phyloP scores from a whole-genome alignment of 2,797 vertebrate genomes.

The Lophotriccus pileatus region DNA sequence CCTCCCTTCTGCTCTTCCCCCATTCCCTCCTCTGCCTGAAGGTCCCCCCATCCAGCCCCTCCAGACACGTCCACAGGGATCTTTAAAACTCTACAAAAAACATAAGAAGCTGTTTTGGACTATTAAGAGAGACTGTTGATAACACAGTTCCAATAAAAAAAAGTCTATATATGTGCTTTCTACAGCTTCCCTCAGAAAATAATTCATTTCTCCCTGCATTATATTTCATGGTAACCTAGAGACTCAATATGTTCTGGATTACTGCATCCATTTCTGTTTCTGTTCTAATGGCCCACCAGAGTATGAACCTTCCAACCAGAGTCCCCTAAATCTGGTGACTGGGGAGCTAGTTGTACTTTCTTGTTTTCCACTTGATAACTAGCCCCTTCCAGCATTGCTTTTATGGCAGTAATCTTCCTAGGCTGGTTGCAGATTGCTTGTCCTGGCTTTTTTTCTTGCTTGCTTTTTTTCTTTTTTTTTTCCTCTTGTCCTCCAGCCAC shows the following conservation, averaged over 20 bases:
- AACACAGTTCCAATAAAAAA: slow-evolving; percentile 72
- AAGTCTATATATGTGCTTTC: slow-evolving; percentile 65
- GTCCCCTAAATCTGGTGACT: slow-evolving; percentile 74
- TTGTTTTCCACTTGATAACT: slow-evolving; percentile 76
- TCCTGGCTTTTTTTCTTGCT: background rate
- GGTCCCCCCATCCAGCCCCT: background rate
- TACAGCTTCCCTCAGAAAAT: slow-evolving; percentile 69
- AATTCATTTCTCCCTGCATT: slow-evolving; percentile 74
- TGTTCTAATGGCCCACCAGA: slow-evolving; percentile 74
- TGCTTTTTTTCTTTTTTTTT: background rate
- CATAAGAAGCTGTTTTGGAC: slow-evolving; percentile 68
- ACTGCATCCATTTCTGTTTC: slow-evolving; percentile 85
- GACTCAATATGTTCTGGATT: slow-evolving; percentile 83
- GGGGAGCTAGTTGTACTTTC: slow-evolving; percentile 68
- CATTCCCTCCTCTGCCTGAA: background rate
- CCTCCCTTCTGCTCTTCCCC: background rate
- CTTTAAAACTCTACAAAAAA: slow-evolving; percentile 73
- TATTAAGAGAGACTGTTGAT: slow-evolving; percentile 72
- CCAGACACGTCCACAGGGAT: slow-evolving; percentile 27
- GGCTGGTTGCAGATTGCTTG: slow-evolving; percentile 71
- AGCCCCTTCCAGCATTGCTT: slow-evolving; percentile 73
- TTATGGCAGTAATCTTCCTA: slow-evolving; percentile 78
- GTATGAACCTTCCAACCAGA: slow-evolving; percentile 72
- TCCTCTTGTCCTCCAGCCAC: slow-evolving; percentile 46
- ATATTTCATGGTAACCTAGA: slow-evolving; percentile 81